phyloP scores from a whole-genome alignment of 2,113 vertebrate genomes.

The Paedocypris sp. region DNA sequence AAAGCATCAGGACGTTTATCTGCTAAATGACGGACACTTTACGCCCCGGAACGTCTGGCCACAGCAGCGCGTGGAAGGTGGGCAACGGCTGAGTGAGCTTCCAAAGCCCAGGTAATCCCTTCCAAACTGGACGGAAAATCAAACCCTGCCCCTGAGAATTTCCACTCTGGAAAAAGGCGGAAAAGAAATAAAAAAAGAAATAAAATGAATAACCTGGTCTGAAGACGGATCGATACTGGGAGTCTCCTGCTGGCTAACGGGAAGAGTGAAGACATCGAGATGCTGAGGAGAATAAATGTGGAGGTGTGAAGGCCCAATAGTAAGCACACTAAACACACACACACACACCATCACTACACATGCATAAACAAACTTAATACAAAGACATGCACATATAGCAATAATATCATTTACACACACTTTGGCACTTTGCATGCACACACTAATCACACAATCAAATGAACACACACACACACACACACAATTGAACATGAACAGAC shows the following conservation, averaged over 20 bases:
- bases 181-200: constrained; percentile 5
- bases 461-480: too few relatives aligned
- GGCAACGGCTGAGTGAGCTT: constrained; percentile 37
- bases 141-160: constrained; percentile 43
- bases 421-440: too few relatives aligned
- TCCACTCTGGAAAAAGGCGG: constrained; percentile 37
- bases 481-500: too few relatives aligned
- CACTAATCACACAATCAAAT: too few relatives aligned
- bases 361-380: too few relatives aligned
- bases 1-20: constrained; percentile 26
- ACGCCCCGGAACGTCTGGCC: constrained; percentile 19
- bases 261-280: too few relatives aligned
- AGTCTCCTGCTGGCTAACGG: not conserved
- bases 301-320: too few relatives aligned
- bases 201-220: constrained; percentile 31
- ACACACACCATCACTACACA: too few relatives aligned
- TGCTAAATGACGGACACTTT: constrained; percentile 35
- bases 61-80: constrained; percentile 32
- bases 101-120: constrained; percentile 48
- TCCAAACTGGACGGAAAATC: constrained; percentile 50
- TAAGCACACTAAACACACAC: too few relatives aligned
- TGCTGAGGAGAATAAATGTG: too few relatives aligned
- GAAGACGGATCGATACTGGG: constrained; percentile 7
- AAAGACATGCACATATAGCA: too few relatives aligned
- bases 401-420: too few relatives aligned